Conservation (phyloP, 1,140 invertebrate genomes). For the Drosophila saltans region DNA sequence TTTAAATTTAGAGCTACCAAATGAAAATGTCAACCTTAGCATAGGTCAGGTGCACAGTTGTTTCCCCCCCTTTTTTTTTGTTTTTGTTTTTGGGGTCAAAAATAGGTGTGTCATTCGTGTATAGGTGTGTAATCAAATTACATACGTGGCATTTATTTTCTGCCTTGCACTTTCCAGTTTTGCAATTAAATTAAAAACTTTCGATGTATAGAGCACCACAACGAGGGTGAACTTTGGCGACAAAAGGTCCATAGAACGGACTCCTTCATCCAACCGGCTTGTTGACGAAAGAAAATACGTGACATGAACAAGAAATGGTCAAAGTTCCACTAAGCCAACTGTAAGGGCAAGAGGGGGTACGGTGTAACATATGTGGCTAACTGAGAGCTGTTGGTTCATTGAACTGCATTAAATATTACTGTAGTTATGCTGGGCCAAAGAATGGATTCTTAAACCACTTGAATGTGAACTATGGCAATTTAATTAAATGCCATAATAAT, state of each 20-base stretch:
- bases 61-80: no score
- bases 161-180: constrained; percentile 49
- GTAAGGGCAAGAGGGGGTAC: background rate
- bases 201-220: constrained; percentile 16
- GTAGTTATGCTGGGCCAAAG: background rate
- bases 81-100: no score
- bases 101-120: background rate
- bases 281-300: constrained; percentile 68
- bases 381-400: background rate
- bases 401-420: constrained; percentile 2
- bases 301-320: constrained; percentile 48
- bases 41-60: background rate
- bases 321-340: constrained; percentile 20
- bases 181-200: constrained; percentile 78
- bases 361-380: constrained; percentile 1
- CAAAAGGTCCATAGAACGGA: constrained; percentile 29
- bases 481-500: no score
- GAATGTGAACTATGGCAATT: background rate
- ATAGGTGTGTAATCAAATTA: constrained; percentile 40
- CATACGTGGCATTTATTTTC: constrained; percentile 47
- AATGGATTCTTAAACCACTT: background rate
- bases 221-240: constrained; percentile 32
- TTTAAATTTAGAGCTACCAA: constrained; percentile 30
- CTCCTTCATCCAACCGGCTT: constrained; percentile 20
- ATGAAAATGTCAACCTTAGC: constrained; percentile 49